Conservation (phyloP, 2,888 invertebrate genomes). For the Clitarchus hookeri region DNA sequence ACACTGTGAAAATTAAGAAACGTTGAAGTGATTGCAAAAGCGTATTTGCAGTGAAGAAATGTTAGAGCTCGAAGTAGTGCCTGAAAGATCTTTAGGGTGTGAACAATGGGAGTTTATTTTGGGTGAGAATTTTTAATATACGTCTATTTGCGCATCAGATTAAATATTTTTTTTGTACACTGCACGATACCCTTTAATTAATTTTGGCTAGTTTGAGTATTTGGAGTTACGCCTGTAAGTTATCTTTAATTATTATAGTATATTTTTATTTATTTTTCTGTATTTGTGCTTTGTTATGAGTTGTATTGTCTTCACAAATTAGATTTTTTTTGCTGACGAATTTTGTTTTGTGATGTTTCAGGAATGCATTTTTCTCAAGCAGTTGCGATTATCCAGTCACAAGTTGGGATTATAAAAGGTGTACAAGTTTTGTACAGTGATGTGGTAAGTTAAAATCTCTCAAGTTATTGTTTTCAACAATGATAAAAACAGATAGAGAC, state of each 20-base stretch:
- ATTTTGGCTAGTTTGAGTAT: too few species aligned
- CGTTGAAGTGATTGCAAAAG: slow-evolving; percentile 45
- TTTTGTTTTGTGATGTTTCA: slow-evolving; percentile 55
- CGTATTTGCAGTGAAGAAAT: slow-evolving; percentile 59
- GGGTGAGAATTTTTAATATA: slow-evolving; percentile 66
- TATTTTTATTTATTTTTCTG: too few species aligned
- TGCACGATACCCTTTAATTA: too few species aligned
- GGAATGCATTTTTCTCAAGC: slow-evolving; percentile 99
- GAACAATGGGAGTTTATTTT: slow-evolving; percentile 98
- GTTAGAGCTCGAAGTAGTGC: slow-evolving; percentile 96
- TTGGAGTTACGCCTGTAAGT: not conserved
- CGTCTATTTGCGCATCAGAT: slow-evolving; percentile 32
- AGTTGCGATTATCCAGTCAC: slow-evolving; percentile 93
- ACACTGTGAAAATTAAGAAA: slow-evolving; percentile 31
- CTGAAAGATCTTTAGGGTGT: slow-evolving; percentile 93
- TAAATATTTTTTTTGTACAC: not conserved
- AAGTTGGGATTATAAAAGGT: slow-evolving; percentile 92
- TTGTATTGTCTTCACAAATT: too few species aligned
- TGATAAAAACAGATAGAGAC: too few species aligned
- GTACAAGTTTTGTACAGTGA: slow-evolving; percentile 97
- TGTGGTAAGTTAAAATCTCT: slow-evolving; percentile 63
- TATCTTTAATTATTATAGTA: too few species aligned
- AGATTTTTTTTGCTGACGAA: too few species aligned
- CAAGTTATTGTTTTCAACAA: slow-evolving; percentile 46
- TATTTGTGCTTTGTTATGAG: too few species aligned